Evolutionary conservation across 1,140 invertebrate species (phyloP).

Genomic region (Heliconius hewitsoni): DNA sequence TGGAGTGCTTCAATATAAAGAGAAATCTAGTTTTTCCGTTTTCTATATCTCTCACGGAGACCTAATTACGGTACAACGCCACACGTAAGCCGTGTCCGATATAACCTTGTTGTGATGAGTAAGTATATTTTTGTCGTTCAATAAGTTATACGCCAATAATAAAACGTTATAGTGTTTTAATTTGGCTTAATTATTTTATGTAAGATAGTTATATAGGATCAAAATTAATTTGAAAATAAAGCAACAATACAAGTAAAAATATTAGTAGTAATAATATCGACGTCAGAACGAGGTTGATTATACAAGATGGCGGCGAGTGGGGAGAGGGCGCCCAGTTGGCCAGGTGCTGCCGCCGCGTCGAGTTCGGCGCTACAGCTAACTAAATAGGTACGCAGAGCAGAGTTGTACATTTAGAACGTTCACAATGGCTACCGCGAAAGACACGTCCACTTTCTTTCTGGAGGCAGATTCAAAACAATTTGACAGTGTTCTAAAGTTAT

Average conservation of each 20-base stretch:
- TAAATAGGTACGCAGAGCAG: conserved; percentile 77
- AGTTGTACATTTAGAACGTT: conserved; percentile 83
- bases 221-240: background rate
- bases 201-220: background rate
- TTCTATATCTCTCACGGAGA: conserved; percentile 68
- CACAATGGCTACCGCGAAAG: conserved; percentile 92
- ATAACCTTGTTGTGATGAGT: conserved; percentile 76
- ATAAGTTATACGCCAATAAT: background rate
- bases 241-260: conserved; percentile 40
- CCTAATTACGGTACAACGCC: conserved; percentile 72
- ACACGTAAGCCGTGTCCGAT: conserved; percentile 68
- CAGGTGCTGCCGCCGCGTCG: conserved; percentile 81
- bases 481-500: conserved; percentile 92
- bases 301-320: conserved; percentile 78
- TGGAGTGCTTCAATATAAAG: conserved; percentile 57
- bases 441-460: conserved; percentile 94
- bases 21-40: conserved; percentile 67
- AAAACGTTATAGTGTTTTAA: background rate
- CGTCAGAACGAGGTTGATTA: conserved; percentile 74
- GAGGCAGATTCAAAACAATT: conserved; percentile 93
- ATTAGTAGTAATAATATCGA: conserved; percentile 76
- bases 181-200: background rate
- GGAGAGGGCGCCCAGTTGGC: conserved; percentile 79
- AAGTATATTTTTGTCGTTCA: conserved; percentile 62
- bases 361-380: conserved; percentile 81